Conservation (phyloP, 2,888 invertebrate genomes). For the Andrena haemorrhoa region DNA sequence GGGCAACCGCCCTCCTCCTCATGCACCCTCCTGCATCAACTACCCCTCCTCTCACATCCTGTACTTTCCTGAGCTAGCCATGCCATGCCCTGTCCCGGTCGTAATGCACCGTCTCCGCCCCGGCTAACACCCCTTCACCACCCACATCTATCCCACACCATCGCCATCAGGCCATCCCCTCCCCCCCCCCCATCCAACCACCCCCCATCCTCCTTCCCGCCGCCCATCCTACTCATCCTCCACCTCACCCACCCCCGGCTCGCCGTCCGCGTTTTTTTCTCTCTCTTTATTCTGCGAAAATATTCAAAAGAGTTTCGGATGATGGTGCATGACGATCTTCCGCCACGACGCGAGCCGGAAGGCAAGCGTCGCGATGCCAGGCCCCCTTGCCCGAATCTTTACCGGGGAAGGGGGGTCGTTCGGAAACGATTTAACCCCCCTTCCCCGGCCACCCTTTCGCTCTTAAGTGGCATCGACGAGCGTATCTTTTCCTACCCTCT, state of each 20-base stretch:
- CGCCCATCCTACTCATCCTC: conserved; percentile 29
- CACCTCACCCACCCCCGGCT: conserved; percentile 28
- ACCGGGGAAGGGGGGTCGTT: conserved; percentile 1
- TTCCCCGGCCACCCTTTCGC: neutral
- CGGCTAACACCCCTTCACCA: conserved; percentile 75
- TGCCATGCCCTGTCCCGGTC: conserved; percentile 79
- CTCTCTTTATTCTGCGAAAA: conserved; percentile 71
- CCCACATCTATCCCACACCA: conserved; percentile 56
- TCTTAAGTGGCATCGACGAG: conserved; percentile 49
- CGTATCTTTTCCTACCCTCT: conserved; percentile 23
- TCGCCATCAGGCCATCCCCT: conserved; percentile 52
- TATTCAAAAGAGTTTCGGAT: conserved; percentile 74
- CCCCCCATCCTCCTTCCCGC: conserved; percentile 26
- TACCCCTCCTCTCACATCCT: conserved; percentile 77
- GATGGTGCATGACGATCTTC: conserved; percentile 74
- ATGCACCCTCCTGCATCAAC: conserved; percentile 80
- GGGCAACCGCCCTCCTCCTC: conserved; percentile 82
- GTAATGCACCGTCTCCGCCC: conserved; percentile 78
- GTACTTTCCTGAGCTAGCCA: conserved; percentile 78
- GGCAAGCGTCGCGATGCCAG: conserved; percentile 52
- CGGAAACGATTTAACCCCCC: conserved; percentile 51
- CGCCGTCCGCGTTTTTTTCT: conserved; percentile 59
- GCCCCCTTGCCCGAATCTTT: neutral
- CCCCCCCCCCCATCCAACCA: conserved; percentile 27
- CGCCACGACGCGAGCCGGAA: conserved; percentile 53